Evolutionary conservation across 2,797 vertebrate species (phyloP), one percentile per base, ranked within the genome.

Genomic region (Steatocranus sp.): DNA sequence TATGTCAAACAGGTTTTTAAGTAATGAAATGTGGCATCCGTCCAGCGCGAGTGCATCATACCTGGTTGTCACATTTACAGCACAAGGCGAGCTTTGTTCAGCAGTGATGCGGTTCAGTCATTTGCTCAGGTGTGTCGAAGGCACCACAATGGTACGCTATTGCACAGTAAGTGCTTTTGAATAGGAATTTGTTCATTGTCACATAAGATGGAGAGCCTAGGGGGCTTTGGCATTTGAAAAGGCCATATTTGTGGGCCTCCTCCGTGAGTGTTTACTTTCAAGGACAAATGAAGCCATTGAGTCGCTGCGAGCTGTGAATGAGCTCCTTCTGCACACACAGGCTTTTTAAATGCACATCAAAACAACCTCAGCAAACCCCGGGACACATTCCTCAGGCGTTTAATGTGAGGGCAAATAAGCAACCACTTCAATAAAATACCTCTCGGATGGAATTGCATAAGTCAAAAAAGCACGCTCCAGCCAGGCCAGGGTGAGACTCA

Each of bases 231-330:
- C 94, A 89, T 94, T 94, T 94, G 87, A 92, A 94, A 93, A 93
- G 93, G 92, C 95, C 95, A 91, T 93, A 95, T 95, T 93, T 95
- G 94, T 96, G 94, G 94, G 91, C 95, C 95, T 96, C 94, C 93
- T 93, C 90, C 75, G 91, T 54, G 83, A 88, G 91, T 96, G 94
- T 96, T 96, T 96, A 95, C 95, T 92, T 94, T 95, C 85, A 46
- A 87, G 94, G 94, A 96, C 96, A 96, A 96, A 96, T 93, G 95
- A 94, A 93, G 92, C 93, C 93, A 96, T 96, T 96, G 95, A 96
- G 92, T 87, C 73, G 73, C 87, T 75, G 83, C 14, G 83, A 92
- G 94, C 93, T 91, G 95, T 96, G 95, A 96, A 96, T 96, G 94
- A 95, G 94, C 93, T 94, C 95, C 94, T 96, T 96, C 94, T 96